These are phyloP conservation scores for Narcine bancroftii DNA, from an alignment of 2,113 vertebrate genomes.

Conservation along the genomic window DNA sequence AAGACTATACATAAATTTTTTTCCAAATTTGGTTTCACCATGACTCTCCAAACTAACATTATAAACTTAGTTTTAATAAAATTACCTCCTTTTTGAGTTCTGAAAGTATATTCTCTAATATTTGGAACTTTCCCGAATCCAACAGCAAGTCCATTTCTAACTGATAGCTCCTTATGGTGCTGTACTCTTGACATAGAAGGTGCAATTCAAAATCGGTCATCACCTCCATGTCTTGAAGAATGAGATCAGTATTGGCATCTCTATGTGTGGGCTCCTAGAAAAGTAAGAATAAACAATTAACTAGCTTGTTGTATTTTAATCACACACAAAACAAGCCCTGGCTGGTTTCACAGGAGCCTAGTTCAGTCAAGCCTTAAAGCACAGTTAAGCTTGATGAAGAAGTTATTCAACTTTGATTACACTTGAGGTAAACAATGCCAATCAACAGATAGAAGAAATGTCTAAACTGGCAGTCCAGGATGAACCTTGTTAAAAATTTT, in stretches of 20 bases:
- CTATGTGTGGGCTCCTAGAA: slow-evolving; percentile 82
- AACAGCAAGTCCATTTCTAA: slow-evolving; percentile 70
- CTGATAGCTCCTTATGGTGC: slow-evolving; percentile 63
- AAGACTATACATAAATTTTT: background rate
- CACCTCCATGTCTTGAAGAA: slow-evolving; percentile 93
- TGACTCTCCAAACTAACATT: background rate
- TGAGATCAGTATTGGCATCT: slow-evolving; percentile 78
- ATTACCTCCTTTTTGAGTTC: slow-evolving; percentile 75
- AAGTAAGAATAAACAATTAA: background rate
- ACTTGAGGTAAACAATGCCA: background rate
- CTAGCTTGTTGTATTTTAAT: background rate
- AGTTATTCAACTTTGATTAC: background rate
- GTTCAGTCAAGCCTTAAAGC: no score
- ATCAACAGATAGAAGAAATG: background rate
- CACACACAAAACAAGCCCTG: background rate
- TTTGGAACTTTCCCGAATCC: slow-evolving; percentile 87
- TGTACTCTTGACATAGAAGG: slow-evolving; percentile 78
- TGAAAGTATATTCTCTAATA: slow-evolving; percentile 64
- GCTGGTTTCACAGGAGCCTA: background rate
- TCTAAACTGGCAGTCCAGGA: no score
- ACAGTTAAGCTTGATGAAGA: background rate
- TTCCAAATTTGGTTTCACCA: background rate
- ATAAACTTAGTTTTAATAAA: background rate
- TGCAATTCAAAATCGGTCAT: slow-evolving; percentile 97
- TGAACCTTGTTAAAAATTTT: no score